Percentiles rank a stretch among this genome's conserved stretches.
These are phyloP conservation scores for Paramisgurnus dabryanus DNA, from an alignment of 2,113 vertebrate species.

Conservation along the genomic window DNA sequence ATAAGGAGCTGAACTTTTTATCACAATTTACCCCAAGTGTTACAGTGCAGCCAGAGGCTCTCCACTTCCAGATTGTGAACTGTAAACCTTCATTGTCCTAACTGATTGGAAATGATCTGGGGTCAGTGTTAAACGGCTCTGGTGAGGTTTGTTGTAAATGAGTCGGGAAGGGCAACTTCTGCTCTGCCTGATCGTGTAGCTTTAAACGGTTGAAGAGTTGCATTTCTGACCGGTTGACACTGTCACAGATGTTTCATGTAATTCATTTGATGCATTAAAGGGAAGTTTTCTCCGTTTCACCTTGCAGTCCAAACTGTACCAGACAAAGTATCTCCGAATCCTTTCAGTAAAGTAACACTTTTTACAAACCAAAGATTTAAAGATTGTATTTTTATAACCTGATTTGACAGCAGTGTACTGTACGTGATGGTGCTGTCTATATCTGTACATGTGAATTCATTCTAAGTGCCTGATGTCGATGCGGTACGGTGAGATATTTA, in stretches of 20 bases:
- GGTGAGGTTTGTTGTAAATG: background rate
- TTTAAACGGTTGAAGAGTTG: constrained; percentile 41
- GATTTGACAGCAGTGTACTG: constrained; percentile 68
- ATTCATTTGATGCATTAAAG: constrained; percentile 44
- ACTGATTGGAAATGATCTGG: constrained; percentile 50
- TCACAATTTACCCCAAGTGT: constrained; percentile 63
- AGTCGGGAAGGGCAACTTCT: constrained; percentile 6
- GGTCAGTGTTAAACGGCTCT: background rate
- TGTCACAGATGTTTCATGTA: constrained; percentile 58
- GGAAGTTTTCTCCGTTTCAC: constrained; percentile 46
- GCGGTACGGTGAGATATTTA: constrained; percentile 64
- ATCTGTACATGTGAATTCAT: constrained; percentile 89
- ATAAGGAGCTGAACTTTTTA: constrained; percentile 60
- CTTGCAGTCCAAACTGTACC: constrained; percentile 5
- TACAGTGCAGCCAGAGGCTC: constrained; percentile 67
- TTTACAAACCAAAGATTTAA: constrained; percentile 91
- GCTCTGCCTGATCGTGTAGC: constrained; percentile 5
- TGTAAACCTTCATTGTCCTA: constrained; percentile 56
- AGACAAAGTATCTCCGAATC: background rate
- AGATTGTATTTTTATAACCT: constrained; percentile 70
- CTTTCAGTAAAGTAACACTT: constrained; percentile 58
- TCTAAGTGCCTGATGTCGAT: constrained; percentile 94
- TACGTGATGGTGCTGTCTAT: constrained; percentile 75
- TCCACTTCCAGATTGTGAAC: constrained; percentile 76
- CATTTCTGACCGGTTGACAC: constrained; percentile 52